Evolutionary conservation across 2,113 vertebrate species (phyloP).

Genomic region (Tupaia chinensis): DNA sequence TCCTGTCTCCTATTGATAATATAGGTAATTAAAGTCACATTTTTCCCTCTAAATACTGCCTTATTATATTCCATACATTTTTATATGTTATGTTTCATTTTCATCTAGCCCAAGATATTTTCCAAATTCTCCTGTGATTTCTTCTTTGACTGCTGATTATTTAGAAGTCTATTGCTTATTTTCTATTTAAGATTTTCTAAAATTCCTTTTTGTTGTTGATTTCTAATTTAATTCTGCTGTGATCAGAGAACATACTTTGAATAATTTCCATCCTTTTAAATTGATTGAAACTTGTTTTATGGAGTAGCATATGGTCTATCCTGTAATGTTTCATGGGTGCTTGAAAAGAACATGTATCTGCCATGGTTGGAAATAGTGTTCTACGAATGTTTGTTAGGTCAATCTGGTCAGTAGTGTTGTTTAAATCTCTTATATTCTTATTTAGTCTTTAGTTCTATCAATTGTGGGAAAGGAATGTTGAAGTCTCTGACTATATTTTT

Average conservation of each 20-base stretch:
- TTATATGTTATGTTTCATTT: not conserved
- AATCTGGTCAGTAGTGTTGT: not conserved
- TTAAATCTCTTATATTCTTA: slow-evolving; percentile 18
- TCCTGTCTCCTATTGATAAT: not conserved
- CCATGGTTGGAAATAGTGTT: not conserved
- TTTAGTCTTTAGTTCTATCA: not conserved
- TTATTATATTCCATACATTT: not conserved
- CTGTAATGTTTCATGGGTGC: not conserved
- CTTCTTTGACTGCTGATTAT: not conserved
- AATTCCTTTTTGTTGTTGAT: slow-evolving; percentile 1
- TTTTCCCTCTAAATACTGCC: not conserved
- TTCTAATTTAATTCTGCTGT: slow-evolving; percentile 20
- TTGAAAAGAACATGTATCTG: not conserved
- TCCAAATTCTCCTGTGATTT: slow-evolving; percentile 39
- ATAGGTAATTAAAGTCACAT: not conserved
- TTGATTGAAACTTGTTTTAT: slow-evolving; percentile 44
- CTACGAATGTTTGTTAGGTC: not conserved
- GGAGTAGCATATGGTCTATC: not conserved
- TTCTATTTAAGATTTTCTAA: slow-evolving; percentile 2
- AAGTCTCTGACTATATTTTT: not conserved
- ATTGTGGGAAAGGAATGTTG: not conserved
- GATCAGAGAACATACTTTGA: not conserved
- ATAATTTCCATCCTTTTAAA: not conserved
- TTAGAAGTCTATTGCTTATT: not conserved
- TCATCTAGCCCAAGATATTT: slow-evolving; percentile 16